Conservation (phyloP, 2,797 vertebrate species). For the Gadopsis marmoratus region DNA sequence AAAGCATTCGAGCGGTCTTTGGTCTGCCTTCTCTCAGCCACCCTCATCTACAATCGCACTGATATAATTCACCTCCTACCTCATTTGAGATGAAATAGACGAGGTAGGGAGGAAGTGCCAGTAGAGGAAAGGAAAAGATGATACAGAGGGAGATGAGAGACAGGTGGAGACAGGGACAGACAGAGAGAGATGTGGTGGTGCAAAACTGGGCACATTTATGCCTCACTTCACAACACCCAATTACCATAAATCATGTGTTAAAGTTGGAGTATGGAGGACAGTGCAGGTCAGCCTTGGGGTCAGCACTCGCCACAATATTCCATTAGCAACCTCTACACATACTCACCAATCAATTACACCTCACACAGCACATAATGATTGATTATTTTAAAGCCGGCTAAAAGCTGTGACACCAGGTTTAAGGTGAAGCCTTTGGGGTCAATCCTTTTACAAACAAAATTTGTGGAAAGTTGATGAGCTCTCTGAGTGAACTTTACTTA, state of each 20-base stretch:
- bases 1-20: constrained; percentile 59
- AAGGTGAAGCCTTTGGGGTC: constrained; percentile 55
- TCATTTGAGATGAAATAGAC: constrained; percentile 66
- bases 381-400: constrained; percentile 64
- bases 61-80: constrained; percentile 62
- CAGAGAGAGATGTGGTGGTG: constrained; percentile 19
- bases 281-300: constrained; percentile 72
- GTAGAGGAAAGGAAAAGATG: constrained; percentile 33
- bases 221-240: constrained; percentile 70
- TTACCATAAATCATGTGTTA: constrained; percentile 81
- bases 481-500: constrained; percentile 20
- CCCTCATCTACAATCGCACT: constrained; percentile 41
- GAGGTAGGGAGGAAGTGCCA: constrained; percentile 43
- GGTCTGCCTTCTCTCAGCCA: constrained; percentile 56
- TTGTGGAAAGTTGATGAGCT: constrained; percentile 30
- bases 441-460: constrained; percentile 52
- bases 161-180: constrained; percentile 12
- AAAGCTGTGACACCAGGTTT: constrained; percentile 57
- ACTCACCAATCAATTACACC: constrained; percentile 76
- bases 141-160: constrained; percentile 21
- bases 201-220: constrained; percentile 61
- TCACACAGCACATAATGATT: constrained; percentile 65
- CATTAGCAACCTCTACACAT: constrained; percentile 72
- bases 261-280: constrained; percentile 71
- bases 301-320: constrained; percentile 66